Conservation (phyloP, 2,888 invertebrate genomes). For the Phytoseiulus persimilis region DNA sequence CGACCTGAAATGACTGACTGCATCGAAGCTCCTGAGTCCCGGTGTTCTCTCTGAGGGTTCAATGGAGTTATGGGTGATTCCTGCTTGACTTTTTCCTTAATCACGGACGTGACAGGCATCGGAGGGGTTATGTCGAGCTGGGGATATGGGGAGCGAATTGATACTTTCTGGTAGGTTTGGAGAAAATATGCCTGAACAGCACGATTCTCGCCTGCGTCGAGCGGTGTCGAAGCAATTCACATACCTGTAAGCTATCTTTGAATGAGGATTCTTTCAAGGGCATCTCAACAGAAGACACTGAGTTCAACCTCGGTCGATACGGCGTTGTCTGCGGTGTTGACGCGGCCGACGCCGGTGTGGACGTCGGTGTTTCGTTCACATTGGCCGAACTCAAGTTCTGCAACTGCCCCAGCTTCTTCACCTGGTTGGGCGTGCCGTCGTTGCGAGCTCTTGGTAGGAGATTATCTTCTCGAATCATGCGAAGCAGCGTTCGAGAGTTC, state of each 20-base stretch:
- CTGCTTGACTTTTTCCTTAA: not conserved
- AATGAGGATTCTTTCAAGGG: slow-evolving; percentile 12
- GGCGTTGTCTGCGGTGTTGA: not conserved
- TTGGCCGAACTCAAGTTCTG: slow-evolving; percentile 11
- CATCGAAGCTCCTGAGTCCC: not conserved
- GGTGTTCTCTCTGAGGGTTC: not conserved
- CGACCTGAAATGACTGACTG: slow-evolving; percentile 21
- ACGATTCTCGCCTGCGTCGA: too few relatives aligned
- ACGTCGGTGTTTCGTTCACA: not conserved
- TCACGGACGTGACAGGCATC: not conserved
- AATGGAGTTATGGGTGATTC: not conserved
- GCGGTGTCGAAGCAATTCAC: not conserved
- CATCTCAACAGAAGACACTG: not conserved
- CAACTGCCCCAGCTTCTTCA: not conserved
- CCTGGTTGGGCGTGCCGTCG: not conserved
- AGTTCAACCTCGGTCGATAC: not conserved
- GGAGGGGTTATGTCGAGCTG: not conserved
- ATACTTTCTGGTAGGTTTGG: too few relatives aligned
- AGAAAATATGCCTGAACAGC: too few relatives aligned
- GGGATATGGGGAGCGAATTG: not conserved
- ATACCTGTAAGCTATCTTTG: slow-evolving; percentile 9
- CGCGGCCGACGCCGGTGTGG: not conserved
- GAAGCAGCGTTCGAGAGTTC: slow-evolving; percentile 40
- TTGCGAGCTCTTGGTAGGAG: not conserved
- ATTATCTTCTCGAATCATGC: slow-evolving; percentile 12